Evolutionary conservation across 1,140 invertebrate species (phyloP), one percentile per base, ranked within the genome.

Genomic region (Lethrus apterus): DNA sequence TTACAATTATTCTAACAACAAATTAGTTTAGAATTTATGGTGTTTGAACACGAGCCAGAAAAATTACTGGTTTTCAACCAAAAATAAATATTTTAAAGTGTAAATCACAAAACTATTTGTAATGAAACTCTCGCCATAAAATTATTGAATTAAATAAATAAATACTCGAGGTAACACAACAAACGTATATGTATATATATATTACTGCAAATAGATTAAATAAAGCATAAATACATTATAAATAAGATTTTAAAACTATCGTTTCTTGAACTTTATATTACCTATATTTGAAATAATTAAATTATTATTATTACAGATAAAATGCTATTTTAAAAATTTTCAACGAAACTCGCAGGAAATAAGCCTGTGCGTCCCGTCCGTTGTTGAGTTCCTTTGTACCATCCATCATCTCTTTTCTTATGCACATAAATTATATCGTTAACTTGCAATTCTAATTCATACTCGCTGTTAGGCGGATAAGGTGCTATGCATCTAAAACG

Each of bases 391-490:
- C 92, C 93, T 65, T 95, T 95, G 64, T 87, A 94, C 92, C 92
- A 96, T 9, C 93, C 93, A 60, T 95, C 92, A 17, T 93, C 90
- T 24, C 90, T 78, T 64, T 93, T 94, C 55, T 88, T 89, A 60
- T 89, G 86, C 2, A 95, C 90, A 56, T 89, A 84, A 43, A 95
- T 89, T 38, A 95, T 83, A 61, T 96, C 93, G 15, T 90, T 89
- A 11, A 93, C 78, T 51, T 86, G 84, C 1, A 96, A 70, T 62
- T 93, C 89, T 48, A 95, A 58, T 66, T 94, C 90, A 60, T 91
- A 89, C 52, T 94, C 90, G 50, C 86, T 90, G 62, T 94, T 93
- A 1, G 92, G 88, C n/a, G 93, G 92, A 73, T 95, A 96, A 4
- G 91, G 86, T 15, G 89, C 87, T 51, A 93, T 87, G 66, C 92